These are phyloP conservation scores for Gymnocypris eckloni DNA, from an alignment of 2,797 vertebrate genomes.

Conservation along the genomic window DNA sequence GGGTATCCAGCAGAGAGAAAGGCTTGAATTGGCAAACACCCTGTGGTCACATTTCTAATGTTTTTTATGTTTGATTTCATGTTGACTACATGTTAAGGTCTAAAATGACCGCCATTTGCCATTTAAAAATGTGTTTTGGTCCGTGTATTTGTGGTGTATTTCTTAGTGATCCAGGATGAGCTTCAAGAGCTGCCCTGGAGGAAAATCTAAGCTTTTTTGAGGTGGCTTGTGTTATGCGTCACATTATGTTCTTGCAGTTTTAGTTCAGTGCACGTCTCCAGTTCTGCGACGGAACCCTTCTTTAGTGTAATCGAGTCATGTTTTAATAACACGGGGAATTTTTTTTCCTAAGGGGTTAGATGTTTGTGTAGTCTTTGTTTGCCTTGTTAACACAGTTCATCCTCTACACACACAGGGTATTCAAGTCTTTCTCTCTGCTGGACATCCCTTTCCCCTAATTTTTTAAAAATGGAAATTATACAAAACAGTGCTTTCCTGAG, in stretches of 20 bases:
- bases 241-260: background rate
- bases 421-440: constrained; percentile 87
- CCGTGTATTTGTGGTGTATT: constrained; percentile 7
- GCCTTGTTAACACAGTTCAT: background rate
- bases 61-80: background rate
- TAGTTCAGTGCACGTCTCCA: background rate
- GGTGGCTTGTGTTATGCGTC: background rate
- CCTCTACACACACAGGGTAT: constrained; percentile 51
- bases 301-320: background rate
- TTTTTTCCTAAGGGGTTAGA: too few relatives aligned
- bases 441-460: constrained; percentile 72
- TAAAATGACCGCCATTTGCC: background rate
- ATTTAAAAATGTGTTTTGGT: constrained; percentile 36
- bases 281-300: background rate
- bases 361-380: background rate
- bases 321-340: background rate
- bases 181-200: background rate
- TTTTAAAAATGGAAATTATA: constrained; percentile 82
- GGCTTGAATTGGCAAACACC: constrained; percentile 78
- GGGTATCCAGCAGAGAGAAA: constrained; percentile 88
- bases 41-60: constrained; percentile 49
- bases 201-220: background rate
- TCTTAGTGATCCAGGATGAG: constrained; percentile 56
- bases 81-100: background rate
- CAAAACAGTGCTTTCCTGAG: constrained; percentile 83